Evolutionary conservation across 2,797 vertebrate species (phyloP).

Genomic region (Clarias fuscus): DNA sequence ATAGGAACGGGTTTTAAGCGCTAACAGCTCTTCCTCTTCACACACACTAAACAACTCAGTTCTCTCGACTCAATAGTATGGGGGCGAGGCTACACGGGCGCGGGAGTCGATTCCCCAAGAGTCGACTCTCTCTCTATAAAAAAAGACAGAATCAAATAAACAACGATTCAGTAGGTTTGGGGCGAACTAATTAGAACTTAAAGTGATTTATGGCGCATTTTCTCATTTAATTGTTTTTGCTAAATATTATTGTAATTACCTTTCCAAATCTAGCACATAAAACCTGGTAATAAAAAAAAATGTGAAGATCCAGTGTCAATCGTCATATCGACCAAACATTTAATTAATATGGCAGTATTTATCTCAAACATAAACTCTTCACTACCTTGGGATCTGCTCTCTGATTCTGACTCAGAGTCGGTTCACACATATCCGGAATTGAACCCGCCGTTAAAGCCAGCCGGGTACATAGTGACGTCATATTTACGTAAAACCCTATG

Average conservation of each 20-base stretch:
- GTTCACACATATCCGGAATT: neutral
- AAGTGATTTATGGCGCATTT: neutral
- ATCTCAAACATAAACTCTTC: neutral
- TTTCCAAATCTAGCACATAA: neutral
- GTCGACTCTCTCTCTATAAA: neutral
- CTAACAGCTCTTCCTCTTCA: conserved; percentile 74
- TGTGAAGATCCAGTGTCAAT: neutral
- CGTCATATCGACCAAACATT: neutral
- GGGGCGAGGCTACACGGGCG: conserved; percentile 1
- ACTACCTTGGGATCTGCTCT: neutral
- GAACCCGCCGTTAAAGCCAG: conserved; percentile 40
- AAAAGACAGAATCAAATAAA: neutral
- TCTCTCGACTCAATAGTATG: conserved; percentile 47
- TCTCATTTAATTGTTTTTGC: neutral
- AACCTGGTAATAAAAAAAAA: neutral
- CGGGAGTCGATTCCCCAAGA: neutral
- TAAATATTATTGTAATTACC: neutral
- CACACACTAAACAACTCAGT: conserved; percentile 65
- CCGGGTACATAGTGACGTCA: conserved; percentile 62
- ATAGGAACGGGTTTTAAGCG: conserved; percentile 66
- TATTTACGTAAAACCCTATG: conserved; percentile 66
- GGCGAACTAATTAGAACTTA: neutral
- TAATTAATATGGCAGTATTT: neutral
- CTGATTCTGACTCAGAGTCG: neutral
- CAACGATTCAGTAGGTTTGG: neutral